These are phyloP conservation scores for Hypotaenidia okinawae DNA, from an alignment of 2,797 vertebrate species.

Conservation along the genomic window DNA sequence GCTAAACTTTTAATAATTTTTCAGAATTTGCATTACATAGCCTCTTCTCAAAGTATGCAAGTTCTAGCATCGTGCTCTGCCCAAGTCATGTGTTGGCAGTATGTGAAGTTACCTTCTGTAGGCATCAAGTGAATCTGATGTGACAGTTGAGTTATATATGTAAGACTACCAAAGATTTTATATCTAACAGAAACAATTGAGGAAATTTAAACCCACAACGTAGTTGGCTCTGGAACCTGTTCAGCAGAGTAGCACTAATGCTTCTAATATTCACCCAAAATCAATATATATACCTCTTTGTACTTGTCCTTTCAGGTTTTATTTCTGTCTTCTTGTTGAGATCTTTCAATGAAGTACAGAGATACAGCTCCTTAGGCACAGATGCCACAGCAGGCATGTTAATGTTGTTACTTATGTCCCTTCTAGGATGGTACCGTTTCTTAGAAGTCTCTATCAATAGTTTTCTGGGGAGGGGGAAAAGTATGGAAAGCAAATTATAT, in stretches of 20 bases:
- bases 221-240: neutral
- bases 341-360: conserved; percentile 92
- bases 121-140: neutral
- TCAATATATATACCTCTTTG: conserved; percentile 82
- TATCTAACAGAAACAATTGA: neutral
- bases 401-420: conserved; percentile 43
- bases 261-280: neutral
- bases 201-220: neutral
- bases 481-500: neutral
- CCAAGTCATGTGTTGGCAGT: neutral
- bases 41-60: neutral
- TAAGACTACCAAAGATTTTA: neutral
- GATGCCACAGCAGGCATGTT: conserved; percentile 93
- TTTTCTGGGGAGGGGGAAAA: conserved; percentile 44
- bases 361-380: conserved; percentile 92
- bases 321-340: conserved; percentile 97
- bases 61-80: neutral
- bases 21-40: neutral
- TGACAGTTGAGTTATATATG: neutral
- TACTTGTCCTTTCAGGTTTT: conserved; percentile 91
- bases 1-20: neutral
- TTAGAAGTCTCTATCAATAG: conserved; percentile 27
- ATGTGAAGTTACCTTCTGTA: neutral
- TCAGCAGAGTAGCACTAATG: neutral
- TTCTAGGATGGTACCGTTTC: conserved; percentile 34